These are phyloP conservation scores for Channa argus DNA, from an alignment of 2,113 vertebrate species.

Conservation along the genomic window DNA sequence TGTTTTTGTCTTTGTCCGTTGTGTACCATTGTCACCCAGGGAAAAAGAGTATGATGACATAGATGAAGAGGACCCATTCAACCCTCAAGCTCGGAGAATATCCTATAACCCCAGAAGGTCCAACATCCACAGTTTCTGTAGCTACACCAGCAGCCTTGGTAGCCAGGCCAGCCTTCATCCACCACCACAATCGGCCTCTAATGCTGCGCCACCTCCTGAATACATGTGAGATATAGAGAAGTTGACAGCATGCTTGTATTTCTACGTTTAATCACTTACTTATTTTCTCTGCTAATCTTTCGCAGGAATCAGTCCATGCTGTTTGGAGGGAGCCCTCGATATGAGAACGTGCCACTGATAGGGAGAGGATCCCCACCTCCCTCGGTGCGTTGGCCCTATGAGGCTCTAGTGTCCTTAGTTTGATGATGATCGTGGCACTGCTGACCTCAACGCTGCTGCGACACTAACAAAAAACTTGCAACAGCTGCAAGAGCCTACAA, in stretches of 20 bases:
- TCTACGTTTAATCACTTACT: slow-evolving; percentile 33
- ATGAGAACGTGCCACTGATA: slow-evolving; percentile 96
- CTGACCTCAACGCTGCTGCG: slow-evolving; percentile 32
- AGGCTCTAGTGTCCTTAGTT: slow-evolving; percentile 66
- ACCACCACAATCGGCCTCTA: slow-evolving; percentile 86
- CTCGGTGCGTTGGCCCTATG: slow-evolving; percentile 87
- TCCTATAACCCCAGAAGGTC: slow-evolving; percentile 86
- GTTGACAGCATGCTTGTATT: not conserved
- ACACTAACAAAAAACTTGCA: slow-evolving; percentile 30
- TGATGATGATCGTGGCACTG: slow-evolving; percentile 47
- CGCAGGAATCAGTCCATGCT: slow-evolving; percentile 95
- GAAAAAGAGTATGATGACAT: slow-evolving; percentile 92
- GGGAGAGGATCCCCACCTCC: slow-evolving; percentile 95
- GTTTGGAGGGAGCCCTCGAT: slow-evolving; percentile 94
- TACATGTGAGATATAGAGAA: slow-evolving; percentile 89
- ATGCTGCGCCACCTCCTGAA: slow-evolving; percentile 87
- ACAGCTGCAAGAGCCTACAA: not conserved
- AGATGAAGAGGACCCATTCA: slow-evolving; percentile 95
- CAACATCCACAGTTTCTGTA: slow-evolving; percentile 95
- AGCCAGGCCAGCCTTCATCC: slow-evolving; percentile 93
- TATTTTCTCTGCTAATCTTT: slow-evolving; percentile 1
- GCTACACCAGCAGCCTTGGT: slow-evolving; percentile 93
- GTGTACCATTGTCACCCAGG: slow-evolving; percentile 72
- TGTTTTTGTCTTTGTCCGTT: slow-evolving; percentile 7
- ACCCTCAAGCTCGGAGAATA: slow-evolving; percentile 88